Conservation (phyloP, 2,113 vertebrate species). For the Noturus placidus region DNA sequence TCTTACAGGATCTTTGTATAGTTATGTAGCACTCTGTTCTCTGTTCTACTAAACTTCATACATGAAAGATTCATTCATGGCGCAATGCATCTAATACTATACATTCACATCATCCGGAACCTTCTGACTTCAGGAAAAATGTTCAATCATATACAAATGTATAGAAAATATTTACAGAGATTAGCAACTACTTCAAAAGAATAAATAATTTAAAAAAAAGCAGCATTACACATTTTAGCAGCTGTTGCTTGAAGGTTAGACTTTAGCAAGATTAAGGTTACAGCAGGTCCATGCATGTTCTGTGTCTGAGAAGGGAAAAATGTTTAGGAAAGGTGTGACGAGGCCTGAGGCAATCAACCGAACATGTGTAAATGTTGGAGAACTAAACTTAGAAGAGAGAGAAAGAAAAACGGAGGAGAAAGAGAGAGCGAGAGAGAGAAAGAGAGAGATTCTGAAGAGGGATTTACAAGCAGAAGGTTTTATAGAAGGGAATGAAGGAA, state of each 20-base stretch:
- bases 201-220: background rate
- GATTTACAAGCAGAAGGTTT: background rate
- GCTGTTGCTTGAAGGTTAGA: background rate
- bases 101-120: background rate
- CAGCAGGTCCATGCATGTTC: constrained; percentile 20
- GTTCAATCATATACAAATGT: background rate
- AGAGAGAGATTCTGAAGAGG: background rate
- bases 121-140: background rate
- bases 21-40: background rate
- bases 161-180: background rate
- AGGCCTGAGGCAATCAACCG: constrained; percentile 1
- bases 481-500: background rate
- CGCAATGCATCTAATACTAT: background rate
- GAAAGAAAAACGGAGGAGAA: background rate
- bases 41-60: background rate
- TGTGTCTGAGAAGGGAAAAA: constrained; percentile 7
- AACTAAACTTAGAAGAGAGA: background rate
- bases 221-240: background rate
- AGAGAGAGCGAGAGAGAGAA: background rate
- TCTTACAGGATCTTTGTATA: background rate
- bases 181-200: background rate
- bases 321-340: constrained; percentile 43
- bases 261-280: background rate
- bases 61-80: background rate
- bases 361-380: background rate